Base-by-base conservation (phyloP, 1,140 invertebrate genomes). In the Brachionus calyciflorus region DNA sequence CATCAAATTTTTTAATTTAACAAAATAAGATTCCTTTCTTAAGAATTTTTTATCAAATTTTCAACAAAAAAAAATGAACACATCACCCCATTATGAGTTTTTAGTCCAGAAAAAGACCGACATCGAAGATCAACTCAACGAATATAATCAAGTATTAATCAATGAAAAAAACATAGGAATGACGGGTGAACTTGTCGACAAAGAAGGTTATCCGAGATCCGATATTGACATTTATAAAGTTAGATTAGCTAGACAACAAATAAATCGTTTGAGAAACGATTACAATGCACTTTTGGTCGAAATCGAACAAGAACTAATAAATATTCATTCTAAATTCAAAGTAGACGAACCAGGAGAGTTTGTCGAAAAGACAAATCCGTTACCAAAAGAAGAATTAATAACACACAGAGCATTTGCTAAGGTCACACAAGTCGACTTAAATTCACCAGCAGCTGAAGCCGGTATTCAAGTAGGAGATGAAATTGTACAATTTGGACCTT, bases 91-190 rank as follows among this genome's bases (percentile, higher is more conserved):
- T 28, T 73, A 73, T 19, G 69, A 73, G 14, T 37, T 40, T 73
- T 41, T 73, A 19, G 46, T 55, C 7, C 26, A 41, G 5, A 49
- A 51, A 51, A 73, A 55, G 30, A 24, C 30, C 12, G 44, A 73
- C 21, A 73, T 73, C 12, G 69, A 73, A 73, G 69, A 73, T 10
- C 46, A 51, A 6, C 9, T 73, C n/a, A 73, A 55, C 21, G 69
- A 49, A 19, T 55, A 40, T 9, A 73, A 33, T 49, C 44, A 73
- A 73, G 33, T 73, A 12, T 55, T 73, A 21, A n/a, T 57, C 12
- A n/a, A 49, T 21, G 69, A 77, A 65, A 40, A 68, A 41, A 77
- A 77, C 33, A 37, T 77, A 48, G 76, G 76, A 14, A 63, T 77
- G 57, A 77, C 41, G 2, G 76, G 41, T n/a, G 53, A 46, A 48